Evolutionary conservation across 2,797 vertebrate species (phyloP), one percentile per base, ranked within the genome.

Genomic region (Enteromius unitaeniatus): DNA sequence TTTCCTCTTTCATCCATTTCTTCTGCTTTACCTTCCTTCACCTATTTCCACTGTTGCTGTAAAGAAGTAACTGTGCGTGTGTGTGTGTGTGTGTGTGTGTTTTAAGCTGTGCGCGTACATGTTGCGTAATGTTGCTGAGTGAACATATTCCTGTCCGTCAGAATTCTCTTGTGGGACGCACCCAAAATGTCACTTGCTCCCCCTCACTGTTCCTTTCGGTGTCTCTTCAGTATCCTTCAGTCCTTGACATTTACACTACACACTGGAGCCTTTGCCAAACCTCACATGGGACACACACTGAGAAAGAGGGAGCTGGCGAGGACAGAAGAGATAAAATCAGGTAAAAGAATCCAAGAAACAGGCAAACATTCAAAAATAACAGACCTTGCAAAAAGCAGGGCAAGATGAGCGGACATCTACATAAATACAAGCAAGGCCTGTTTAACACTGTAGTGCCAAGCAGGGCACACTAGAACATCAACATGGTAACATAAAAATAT

Each of bases 81-180:
- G 51, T 72, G 19, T 79, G 51, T 72, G 19, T 28, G 34, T 62
- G 49, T 42, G 77, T 69, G 51, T 28, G 51, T 72, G 19, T 79
- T 49, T 40, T n/a, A 47, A 67, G 70, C 40, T 45, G 49, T 82
- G 78, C 77, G 64, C 64, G 79, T 77, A 53, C 58, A 19, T 74
- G 81, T 86, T 94, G 90, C 84, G 79, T 93, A 94, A 95, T 79
- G 58, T 81, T 85, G 85, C 91, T 89, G 90, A 19, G 83, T 89
- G 92, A 89, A 91, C 78, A 72, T 88, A 87, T 88, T 88, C 87
- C 88, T 93, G 92, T 93, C 90, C 87, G 91, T 93, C 89, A 91
- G 92, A 92, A 90, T 92, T 53, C 58, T 86, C 92, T 91, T 45
- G 0, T 55, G 91, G 91, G 93, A 92, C 70, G 85, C 75, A 74